Evolutionary conservation across 2,113 vertebrate species (phyloP).

Genomic region (Corvus hawaiiensis): DNA sequence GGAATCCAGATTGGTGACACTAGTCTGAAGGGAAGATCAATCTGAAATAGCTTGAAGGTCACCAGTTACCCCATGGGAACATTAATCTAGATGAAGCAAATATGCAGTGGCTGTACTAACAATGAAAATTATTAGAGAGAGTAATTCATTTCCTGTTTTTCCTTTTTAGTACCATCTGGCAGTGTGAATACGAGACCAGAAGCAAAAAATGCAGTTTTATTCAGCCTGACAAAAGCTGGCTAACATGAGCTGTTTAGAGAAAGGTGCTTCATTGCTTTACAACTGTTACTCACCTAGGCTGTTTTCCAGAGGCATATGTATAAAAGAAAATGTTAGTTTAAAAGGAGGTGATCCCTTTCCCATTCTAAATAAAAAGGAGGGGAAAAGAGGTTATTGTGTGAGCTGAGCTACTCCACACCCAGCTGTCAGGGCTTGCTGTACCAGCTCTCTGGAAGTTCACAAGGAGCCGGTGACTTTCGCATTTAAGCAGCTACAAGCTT

Average conservation of each 20-base stretch:
- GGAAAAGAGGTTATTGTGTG: background rate
- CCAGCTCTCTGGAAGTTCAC: background rate
- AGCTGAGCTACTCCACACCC: background rate
- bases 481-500: background rate
- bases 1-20: background rate
- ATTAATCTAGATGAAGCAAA: background rate
- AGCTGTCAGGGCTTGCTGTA: background rate
- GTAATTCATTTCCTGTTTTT: constrained; percentile 21
- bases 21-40: background rate
- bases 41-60: background rate
- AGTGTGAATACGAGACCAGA: background rate
- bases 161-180: constrained; percentile 10
- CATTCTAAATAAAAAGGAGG: background rate
- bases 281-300: background rate
- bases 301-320: background rate
- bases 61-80: background rate
- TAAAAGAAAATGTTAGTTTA: background rate
- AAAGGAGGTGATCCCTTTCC: background rate
- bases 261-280: background rate
- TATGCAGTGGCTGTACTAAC: background rate
- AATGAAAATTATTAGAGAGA: constrained; percentile 26
- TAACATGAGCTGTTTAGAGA: background rate
- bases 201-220: constrained; percentile 17
- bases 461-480: background rate
- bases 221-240: background rate